Percentiles rank a stretch among this genome's conserved stretches.
Conservation (phyloP, 2,113 vertebrate genomes). For the Phrynosoma platyrhinos region DNA sequence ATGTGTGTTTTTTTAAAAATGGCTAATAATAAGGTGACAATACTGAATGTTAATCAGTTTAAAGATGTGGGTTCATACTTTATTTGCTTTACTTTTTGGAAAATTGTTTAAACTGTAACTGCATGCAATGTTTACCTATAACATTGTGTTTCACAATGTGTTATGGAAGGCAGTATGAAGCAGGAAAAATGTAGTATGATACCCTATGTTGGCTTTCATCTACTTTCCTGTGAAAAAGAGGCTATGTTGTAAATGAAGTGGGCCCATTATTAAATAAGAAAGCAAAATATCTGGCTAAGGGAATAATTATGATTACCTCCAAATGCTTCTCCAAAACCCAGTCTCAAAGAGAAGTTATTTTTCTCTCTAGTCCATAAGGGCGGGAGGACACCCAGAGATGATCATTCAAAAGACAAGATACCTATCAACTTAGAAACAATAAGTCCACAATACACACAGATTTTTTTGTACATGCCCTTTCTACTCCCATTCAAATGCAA, state of each 20-base stretch:
- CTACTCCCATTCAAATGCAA: no score
- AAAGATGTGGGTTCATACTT: conserved; percentile 32
- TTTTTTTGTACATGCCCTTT: background rate
- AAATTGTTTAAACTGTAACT: conserved; percentile 60
- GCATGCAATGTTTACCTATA: conserved; percentile 69
- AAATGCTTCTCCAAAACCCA: background rate
- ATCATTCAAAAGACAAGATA: background rate
- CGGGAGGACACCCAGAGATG: background rate
- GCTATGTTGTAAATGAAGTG: background rate
- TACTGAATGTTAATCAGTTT: conserved; percentile 70
- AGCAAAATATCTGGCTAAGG: background rate
- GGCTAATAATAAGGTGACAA: conserved; percentile 75
- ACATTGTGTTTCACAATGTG: conserved; percentile 59
- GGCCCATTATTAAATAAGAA: conserved; percentile 2
- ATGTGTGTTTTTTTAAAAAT: conserved; percentile 63
- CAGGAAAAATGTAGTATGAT: conserved; percentile 60
- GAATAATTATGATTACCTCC: background rate
- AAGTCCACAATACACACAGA: background rate
- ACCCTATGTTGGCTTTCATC: conserved; percentile 46
- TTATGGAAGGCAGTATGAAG: conserved; percentile 63
- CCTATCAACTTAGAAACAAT: background rate
- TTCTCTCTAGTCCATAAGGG: no score
- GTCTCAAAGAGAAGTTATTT: background rate
- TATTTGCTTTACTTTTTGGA: conserved; percentile 41
- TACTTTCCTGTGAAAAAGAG: conserved; percentile 61